phyloP scores from a whole-genome alignment of 2,113 vertebrate genomes.

The Haemorhous mexicanus region DNA sequence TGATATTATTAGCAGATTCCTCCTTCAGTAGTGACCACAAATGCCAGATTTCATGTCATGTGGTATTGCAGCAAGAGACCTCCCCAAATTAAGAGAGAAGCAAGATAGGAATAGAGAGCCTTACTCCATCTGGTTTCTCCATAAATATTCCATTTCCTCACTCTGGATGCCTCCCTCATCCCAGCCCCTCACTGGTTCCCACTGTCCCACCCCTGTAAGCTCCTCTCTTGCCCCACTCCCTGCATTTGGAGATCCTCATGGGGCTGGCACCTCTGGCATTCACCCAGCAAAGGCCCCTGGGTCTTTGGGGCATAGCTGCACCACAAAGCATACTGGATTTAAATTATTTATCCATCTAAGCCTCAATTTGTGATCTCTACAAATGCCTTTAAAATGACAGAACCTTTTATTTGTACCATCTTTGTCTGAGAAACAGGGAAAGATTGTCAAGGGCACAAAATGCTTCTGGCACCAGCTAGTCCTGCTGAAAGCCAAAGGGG shows the following conservation, averaged over 20 bases:
- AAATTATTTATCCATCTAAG: constrained; percentile 1
- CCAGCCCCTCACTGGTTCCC: background rate
- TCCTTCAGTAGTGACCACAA: background rate
- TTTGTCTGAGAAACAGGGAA: background rate
- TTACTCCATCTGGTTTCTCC: background rate
- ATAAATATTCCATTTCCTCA: background rate
- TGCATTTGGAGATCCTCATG: rapidly evolving
- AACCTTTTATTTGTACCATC: background rate
- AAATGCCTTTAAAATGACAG: constrained; percentile 1
- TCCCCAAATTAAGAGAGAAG: background rate
- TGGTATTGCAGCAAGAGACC: background rate
- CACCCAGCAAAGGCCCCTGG: background rate
- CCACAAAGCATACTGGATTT: background rate
- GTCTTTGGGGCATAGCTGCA: background rate
- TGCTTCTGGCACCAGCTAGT: background rate
- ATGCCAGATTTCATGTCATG: background rate
- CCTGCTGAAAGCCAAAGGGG: background rate
- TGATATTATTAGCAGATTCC: constrained; percentile 18
- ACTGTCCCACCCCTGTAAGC: background rate
- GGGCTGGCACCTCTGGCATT: background rate
- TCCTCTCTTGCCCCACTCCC: background rate
- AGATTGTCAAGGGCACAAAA: background rate
- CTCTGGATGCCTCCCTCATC: background rate
- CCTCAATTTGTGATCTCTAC: background rate
- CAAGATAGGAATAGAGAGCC: background rate